Conservation (phyloP, 1,140 invertebrate genomes). For the Carcinoscorpius rotundicauda region DNA sequence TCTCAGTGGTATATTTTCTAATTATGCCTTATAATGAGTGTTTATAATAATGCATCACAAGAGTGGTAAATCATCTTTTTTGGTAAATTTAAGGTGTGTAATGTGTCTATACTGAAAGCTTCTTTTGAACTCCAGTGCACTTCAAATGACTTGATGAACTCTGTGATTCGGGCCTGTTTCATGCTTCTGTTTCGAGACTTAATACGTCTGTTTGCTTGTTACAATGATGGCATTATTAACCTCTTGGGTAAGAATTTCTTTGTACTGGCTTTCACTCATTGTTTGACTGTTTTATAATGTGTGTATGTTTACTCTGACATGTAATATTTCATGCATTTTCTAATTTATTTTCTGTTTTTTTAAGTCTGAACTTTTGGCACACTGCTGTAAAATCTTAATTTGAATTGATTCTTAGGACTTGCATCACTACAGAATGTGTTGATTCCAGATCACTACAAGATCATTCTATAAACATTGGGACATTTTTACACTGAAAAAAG, state of each 20-base stretch:
- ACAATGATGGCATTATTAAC: conserved; percentile 99
- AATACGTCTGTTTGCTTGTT: conserved; percentile 95
- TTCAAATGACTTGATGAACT: conserved; percentile 90
- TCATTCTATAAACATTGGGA: too few relatives aligned
- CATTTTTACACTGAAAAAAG: too few relatives aligned
- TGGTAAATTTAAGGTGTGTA: background rate
- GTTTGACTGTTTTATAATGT: conserved; percentile 35
- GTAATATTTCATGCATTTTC: conserved; percentile 23
- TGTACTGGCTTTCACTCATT: background rate
- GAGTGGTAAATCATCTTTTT: background rate
- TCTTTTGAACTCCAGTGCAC: conserved; percentile 42
- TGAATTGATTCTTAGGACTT: too few relatives aligned
- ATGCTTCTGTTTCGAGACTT: conserved; percentile 96
- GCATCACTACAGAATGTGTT: too few relatives aligned
- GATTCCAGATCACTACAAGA: too few relatives aligned
- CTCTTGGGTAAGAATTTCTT: conserved; percentile 92
- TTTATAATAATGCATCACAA: background rate
- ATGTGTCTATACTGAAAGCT: conserved; percentile 4
- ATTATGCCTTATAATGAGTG: background rate
- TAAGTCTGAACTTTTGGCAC: background rate
- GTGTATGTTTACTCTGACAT: conserved; percentile 6
- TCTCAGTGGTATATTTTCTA: background rate
- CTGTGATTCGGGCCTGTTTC: conserved; percentile 95
- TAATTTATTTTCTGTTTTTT: conserved; percentile 30
- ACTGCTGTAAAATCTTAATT: too few relatives aligned